These are phyloP conservation scores for Hemithea aestivaria DNA, from an alignment of 2,888 invertebrate genomes.

Conservation along the genomic window DNA sequence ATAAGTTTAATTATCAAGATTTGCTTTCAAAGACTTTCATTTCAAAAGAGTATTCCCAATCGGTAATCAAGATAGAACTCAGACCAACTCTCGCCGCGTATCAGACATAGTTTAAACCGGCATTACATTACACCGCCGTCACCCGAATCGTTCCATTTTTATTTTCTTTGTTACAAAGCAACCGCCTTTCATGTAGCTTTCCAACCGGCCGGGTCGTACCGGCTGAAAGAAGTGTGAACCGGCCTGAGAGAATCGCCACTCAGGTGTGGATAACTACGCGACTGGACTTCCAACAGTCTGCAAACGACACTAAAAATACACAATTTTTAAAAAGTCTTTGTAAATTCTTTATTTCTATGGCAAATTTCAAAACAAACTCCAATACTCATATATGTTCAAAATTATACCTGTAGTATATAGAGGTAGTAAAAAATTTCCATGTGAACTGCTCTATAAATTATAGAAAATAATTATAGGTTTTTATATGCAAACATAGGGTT, in stretches of 20 bases:
- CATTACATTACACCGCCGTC: constrained; percentile 30
- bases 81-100: no score
- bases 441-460: no score
- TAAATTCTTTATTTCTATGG: no score
- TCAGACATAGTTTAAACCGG: constrained; percentile 11
- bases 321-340: constrained; percentile 9
- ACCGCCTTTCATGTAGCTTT: constrained; percentile 72
- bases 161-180: constrained; percentile 59
- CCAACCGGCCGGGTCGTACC: constrained; percentile 63
- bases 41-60: constrained; percentile 1
- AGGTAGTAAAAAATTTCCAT: no score
- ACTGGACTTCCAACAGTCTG: constrained; percentile 55
- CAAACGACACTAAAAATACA: constrained; percentile 57
- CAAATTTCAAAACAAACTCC: no score
- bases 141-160: constrained; percentile 39
- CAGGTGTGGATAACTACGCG: constrained; percentile 64
- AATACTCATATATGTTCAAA: no score
- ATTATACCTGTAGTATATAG: no score
- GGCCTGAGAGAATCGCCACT: constrained; percentile 63
- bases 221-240: constrained; percentile 70
- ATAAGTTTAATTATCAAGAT: no score
- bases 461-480: no score
- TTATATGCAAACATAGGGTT: no score
- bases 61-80: no score
- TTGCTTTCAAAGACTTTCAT: no score